phyloP scores from a whole-genome alignment of 2,113 vertebrate species.

The Erythrocercus mccallii region DNA sequence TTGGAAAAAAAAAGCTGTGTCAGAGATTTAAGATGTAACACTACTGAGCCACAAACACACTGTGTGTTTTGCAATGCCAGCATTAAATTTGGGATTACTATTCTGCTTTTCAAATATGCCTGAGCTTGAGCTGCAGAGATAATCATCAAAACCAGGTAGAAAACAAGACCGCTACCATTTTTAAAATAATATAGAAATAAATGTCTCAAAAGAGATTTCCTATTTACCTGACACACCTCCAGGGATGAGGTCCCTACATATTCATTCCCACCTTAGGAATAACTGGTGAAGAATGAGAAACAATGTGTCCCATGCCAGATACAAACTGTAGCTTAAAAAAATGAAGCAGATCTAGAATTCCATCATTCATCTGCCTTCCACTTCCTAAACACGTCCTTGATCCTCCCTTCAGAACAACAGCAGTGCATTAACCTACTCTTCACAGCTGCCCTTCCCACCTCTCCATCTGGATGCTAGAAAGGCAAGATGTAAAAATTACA shows the following conservation, averaged over 20 bases:
- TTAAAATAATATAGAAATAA: neutral
- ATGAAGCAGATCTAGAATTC: neutral
- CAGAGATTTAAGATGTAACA: fast-evolving
- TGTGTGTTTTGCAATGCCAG: neutral
- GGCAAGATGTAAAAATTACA: neutral
- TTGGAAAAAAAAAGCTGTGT: neutral
- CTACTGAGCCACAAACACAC: neutral
- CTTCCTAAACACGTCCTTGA: neutral
- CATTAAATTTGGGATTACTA: neutral
- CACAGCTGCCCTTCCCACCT: neutral
- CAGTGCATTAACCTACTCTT: neutral
- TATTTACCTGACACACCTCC: neutral
- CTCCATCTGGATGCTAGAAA: neutral
- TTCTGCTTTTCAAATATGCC: neutral
- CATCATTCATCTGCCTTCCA: neutral
- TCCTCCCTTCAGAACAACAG: neutral
- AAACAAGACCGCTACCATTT: neutral
- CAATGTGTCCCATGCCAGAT: neutral
- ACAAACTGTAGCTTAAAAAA: neutral
- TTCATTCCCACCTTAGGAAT: neutral
- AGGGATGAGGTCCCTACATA: neutral
- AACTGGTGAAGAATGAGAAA: neutral
- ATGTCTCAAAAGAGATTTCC: neutral
- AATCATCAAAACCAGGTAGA: neutral
- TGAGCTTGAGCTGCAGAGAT: neutral